These are phyloP conservation scores for Synanthedon formicaeformis DNA, from an alignment of 2,888 invertebrate species.

Conservation along the genomic window DNA sequence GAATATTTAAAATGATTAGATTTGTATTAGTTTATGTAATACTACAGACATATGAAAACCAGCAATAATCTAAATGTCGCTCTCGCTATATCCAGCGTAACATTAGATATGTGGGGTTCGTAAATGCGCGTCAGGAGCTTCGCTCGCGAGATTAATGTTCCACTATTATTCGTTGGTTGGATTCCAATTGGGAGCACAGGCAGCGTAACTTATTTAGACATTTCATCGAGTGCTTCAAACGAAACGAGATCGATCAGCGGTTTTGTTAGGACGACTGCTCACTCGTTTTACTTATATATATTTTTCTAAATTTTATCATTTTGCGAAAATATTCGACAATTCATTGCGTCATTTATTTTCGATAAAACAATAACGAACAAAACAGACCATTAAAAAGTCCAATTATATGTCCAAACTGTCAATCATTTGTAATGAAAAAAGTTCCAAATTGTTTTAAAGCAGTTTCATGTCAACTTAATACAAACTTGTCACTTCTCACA, in stretches of 20 bases:
- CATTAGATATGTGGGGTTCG: background rate
- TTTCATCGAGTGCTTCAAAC: background rate
- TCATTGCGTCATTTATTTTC: background rate
- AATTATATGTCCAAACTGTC: background rate
- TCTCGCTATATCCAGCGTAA: no score
- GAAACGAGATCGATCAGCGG: background rate
- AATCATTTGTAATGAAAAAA: no score
- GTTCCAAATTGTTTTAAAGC: no score
- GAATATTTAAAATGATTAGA: no score
- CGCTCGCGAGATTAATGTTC: constrained; percentile 2
- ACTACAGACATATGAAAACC: no score
- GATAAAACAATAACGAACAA: background rate
- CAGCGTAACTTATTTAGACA: background rate
- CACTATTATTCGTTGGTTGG: constrained; percentile 1
- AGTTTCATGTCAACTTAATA: no score
- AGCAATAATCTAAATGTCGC: no score
- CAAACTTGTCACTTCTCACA: no score
- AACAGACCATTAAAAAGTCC: background rate
- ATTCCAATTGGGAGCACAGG: background rate
- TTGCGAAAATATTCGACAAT: background rate
- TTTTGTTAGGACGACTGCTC: background rate
- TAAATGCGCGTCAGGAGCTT: background rate
- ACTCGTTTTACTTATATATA: background rate
- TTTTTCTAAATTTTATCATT: no score
- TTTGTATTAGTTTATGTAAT: no score